phyloP scores from a whole-genome alignment of 2,888 invertebrate genomes.

The Chloroclysta siterata region DNA sequence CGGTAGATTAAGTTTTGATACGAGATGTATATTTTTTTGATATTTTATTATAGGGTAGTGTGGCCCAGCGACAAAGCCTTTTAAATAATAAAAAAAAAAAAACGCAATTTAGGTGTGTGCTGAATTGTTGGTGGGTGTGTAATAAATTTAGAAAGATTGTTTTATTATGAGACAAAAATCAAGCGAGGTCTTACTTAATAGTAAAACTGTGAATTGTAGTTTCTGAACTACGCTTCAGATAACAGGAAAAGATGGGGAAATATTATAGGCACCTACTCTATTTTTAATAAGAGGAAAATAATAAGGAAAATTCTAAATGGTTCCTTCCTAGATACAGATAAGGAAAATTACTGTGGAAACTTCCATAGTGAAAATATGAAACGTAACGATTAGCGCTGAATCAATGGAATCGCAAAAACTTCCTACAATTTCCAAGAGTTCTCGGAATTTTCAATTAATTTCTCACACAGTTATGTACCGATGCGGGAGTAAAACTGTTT shows the following conservation, averaged over 20 bases:
- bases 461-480: too few relatives aligned
- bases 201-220: neutral
- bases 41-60: too few relatives aligned
- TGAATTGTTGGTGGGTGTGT: too few relatives aligned
- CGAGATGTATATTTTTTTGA: too few relatives aligned
- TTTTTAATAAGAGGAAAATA: conserved; percentile 29
- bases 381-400: neutral
- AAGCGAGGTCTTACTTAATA: neutral
- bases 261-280: neutral
- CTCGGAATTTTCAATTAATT: too few relatives aligned
- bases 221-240: conserved; percentile 8
- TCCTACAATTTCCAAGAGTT: too few relatives aligned
- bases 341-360: conserved; percentile 14
- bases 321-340: conserved; percentile 4
- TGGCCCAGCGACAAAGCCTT: too few relatives aligned
- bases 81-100: too few relatives aligned
- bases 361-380: conserved; percentile 7
- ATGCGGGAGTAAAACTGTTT: too few relatives aligned
- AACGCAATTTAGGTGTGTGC: too few relatives aligned
- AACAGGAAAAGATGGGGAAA: conserved; percentile 17
- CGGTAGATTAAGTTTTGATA: too few relatives aligned
- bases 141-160: neutral
- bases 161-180: neutral
- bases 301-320: conserved; percentile 25
- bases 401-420: neutral